Base-by-base conservation (phyloP, 2,888 invertebrate genomes). In the Melieria picta region DNA sequence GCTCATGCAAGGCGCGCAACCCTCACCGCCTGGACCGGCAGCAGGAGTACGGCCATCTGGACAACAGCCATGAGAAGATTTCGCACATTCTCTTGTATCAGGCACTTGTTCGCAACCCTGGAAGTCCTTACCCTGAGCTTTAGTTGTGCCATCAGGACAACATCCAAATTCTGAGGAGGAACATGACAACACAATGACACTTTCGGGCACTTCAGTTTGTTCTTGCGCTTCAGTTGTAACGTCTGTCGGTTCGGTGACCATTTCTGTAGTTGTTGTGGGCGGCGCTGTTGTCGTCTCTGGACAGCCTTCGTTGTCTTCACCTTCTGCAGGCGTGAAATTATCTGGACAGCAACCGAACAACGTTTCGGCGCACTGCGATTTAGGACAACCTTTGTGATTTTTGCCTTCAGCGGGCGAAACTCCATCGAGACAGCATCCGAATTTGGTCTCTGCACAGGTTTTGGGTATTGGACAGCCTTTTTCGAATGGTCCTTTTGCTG, bases 261-360 rank as follows among this genome's bases (percentile, higher is more conserved):
- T 68, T 56, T 79, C 80, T 0, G 78, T 76, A 0, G 83, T 84
- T 0, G 80, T 82, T 10, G 82, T 80, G 11, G 86, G 81, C 4
- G 81, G 78, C n/a, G 88, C 87, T 3, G 91, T 91, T 9, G 90
- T 90, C 55, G 82, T 82, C 69, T 83, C 83, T 11, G 93, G 93
- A 83, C 98, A 99, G 11, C 95, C 97, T 83, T 95, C 93, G 76
- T 91, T 89, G 11, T 86, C 82, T 78, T 94, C 94, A 63, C 97
- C 96, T 82, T 92, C 90, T 0, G 97, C 93, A 7, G 91, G 88
- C 0, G 93, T 93, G 77, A 89, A 89, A 61, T 92, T 92, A 85
- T 96, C 95, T 9, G 91, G 90, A 81, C 97, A 97, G 83, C 97
- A 97, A 4, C 97, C 97, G 81, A 93, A 97, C 7, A 96, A 88